Evolutionary conservation across 64 coral and sea anemone species (phyloP).

Genomic region (Acropora yongei): DNA sequence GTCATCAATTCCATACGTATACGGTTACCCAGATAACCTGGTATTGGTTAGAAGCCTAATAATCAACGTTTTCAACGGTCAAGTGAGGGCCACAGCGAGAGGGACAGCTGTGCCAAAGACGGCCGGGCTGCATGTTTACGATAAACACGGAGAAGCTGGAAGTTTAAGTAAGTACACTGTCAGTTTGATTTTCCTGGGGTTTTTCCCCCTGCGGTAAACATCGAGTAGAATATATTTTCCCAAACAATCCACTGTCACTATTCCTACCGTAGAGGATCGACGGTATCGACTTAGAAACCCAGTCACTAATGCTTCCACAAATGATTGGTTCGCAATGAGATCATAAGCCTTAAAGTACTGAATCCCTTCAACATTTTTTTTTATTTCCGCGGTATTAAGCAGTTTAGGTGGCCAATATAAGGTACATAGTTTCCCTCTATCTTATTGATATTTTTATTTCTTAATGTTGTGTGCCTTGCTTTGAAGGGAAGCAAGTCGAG

Average conservation of each 20-base stretch:
- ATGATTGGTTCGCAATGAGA: not conserved
- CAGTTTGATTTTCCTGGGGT: not conserved
- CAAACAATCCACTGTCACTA: constrained; percentile 1
- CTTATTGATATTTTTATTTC: not conserved
- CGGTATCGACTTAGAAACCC: not conserved
- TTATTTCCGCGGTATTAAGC: not conserved
- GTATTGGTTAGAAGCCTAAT: constrained; percentile 6
- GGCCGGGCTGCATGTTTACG: constrained; percentile 39
- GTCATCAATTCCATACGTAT: constrained; percentile 46
- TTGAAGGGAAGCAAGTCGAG: constrained; percentile 1
- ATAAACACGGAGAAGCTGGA: constrained; percentile 12
- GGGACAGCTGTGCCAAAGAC: constrained; percentile 37
- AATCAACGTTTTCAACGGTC: constrained; percentile 55
- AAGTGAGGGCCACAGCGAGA: constrained; percentile 43
- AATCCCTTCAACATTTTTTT: not conserved
- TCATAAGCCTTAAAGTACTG: not conserved
- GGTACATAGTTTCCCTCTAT: not conserved
- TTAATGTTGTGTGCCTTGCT: not conserved
- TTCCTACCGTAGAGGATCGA: not conserved
- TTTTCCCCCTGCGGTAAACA: not conserved
- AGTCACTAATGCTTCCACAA: not conserved
- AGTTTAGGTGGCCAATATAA: not conserved
- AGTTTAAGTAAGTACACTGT: constrained; percentile 46
- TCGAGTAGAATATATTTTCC: not conserved
- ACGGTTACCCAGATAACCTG: constrained; percentile 45